A percentile compares a stretch with the other conserved stretches of the same genome.
Evolutionary conservation across 2,888 invertebrate species (phyloP).

Genomic region (Nebria salina): DNA sequence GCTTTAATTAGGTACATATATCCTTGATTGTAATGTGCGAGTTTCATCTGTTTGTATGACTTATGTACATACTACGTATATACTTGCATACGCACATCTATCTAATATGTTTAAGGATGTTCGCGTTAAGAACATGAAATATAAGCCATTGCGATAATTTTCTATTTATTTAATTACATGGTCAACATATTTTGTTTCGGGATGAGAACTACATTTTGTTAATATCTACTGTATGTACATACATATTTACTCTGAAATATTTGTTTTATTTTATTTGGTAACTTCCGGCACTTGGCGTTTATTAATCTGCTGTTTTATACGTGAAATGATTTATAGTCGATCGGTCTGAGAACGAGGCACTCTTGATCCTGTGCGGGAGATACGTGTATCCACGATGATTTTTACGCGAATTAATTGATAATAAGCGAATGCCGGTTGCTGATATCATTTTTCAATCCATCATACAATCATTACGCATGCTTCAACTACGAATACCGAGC

Average conservation of each 20-base stretch:
- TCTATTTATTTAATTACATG: no score
- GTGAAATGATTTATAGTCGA: constrained; percentile 28
- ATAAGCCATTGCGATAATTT: no score
- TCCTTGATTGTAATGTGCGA: constrained; percentile 16
- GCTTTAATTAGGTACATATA: constrained; percentile 44
- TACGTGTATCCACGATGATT: constrained; percentile 19
- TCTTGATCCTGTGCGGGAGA: constrained; percentile 32
- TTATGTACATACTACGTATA: background rate
- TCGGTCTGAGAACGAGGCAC: constrained; percentile 21
- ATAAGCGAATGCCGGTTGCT: constrained; percentile 18
- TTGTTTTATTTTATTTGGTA: background rate
- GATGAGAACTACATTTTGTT: background rate
- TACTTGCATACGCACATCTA: background rate
- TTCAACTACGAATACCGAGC: background rate
- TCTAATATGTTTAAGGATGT: background rate
- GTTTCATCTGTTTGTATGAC: background rate
- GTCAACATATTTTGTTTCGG: no score
- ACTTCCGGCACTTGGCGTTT: constrained; percentile 29
- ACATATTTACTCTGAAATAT: no score
- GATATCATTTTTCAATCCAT: constrained; percentile 7
- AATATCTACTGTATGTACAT: no score
- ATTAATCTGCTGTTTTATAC: constrained; percentile 33
- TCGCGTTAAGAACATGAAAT: background rate
- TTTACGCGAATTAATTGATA: constrained; percentile 32
- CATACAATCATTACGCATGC: background rate